Evolutionary conservation across 2,113 vertebrate genomes (phyloP), one percentile per base, ranked within the genome.

Genomic region (Hypocryptadius cinnamomeus): DNA sequence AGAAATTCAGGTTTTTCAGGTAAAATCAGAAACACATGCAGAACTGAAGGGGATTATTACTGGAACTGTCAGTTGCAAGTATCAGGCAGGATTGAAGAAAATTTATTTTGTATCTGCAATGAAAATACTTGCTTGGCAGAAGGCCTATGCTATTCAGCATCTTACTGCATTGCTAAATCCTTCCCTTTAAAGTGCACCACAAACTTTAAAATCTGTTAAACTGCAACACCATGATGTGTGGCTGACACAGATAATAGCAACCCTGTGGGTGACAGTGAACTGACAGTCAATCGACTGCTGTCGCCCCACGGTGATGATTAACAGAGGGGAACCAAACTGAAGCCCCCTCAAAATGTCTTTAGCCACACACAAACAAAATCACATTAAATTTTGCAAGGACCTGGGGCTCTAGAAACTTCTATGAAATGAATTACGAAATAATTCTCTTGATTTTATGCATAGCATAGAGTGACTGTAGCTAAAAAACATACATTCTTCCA

Each of bases 341-440:
- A 81, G 68, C 30, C n/a, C 31, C 11, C 64, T 78, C 27, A 89
- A 66, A 94, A 95, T 50, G 45, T 90, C 60, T 72, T 92, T 64
- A 93, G 87, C 74, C 50, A 82, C 35, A 87, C 53, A 91, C 20
- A 90, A 71, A 84, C 57, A 86, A 90, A 92, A 94, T 79, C 60
- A 48, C 42, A 79, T 84, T 70, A 91, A 71, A 54, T 61, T 90
- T 20, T 78, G 74, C 37, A 31, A 85, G 79, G 65, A 94, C 40
- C 59, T 59, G 70, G 17, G 65, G 84, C 78, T 82, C 48, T 63
- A 65, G 59, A 89, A 92, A 89, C 30, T 51, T 70, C 42, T 83
- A 12, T 59, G 51, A 76, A 94, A 79, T 3, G 1, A 91, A 71
- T 78, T 56, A 54, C 57, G 13, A 94, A 95, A 83, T 84, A 93